These are phyloP conservation scores for Ormyrus thymus DNA, from an alignment of 2,888 invertebrate genomes.

Conservation along the genomic window DNA sequence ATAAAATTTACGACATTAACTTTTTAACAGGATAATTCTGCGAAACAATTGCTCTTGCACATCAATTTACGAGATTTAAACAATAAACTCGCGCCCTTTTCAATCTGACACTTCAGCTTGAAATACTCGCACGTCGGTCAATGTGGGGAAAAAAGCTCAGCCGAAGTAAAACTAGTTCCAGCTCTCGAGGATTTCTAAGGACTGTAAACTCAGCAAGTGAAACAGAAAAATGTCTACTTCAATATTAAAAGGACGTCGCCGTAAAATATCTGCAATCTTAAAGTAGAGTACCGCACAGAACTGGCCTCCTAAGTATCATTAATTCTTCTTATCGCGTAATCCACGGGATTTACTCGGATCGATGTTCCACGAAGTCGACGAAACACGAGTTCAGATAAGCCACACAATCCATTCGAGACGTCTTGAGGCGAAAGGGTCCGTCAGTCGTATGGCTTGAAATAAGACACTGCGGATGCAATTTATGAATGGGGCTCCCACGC, in stretches of 20 bases:
- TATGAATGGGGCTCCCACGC: constrained; percentile 7
- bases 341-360: constrained; percentile 49
- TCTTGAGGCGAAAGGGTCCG: constrained; percentile 12
- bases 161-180: too few species aligned
- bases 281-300: constrained; percentile 34
- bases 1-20: too few species aligned
- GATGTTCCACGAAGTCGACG: constrained; percentile 51
- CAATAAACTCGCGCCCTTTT: too few species aligned
- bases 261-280: constrained; percentile 22
- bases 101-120: too few species aligned
- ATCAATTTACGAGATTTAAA: too few species aligned
- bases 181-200: too few species aligned
- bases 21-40: too few species aligned
- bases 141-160: too few species aligned
- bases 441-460: background rate
- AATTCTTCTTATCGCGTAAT: constrained; percentile 54
- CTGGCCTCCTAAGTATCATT: constrained; percentile 41
- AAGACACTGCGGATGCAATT: constrained; percentile 1
- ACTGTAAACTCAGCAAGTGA: background rate
- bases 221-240: background rate
- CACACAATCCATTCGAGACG: constrained; percentile 31
- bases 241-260: background rate
- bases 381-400: constrained; percentile 51
- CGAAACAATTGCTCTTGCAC: too few species aligned
- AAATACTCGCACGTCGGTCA: too few species aligned